Evolutionary conservation across 2,797 vertebrate genomes (phyloP).

Genomic region (Lithobates sylvaticus): DNA sequence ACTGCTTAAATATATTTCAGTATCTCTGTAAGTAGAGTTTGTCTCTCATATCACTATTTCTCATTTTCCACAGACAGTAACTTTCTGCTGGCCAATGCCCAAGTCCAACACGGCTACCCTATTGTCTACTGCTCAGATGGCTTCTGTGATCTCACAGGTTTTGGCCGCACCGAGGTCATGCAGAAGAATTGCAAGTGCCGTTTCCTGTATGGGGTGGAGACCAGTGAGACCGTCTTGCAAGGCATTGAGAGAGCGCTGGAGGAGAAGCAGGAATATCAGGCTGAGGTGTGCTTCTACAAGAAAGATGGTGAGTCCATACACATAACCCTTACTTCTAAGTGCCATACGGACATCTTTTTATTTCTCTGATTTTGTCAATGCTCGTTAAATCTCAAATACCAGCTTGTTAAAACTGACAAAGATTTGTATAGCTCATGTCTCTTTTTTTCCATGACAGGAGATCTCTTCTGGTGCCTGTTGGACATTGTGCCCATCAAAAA

Average conservation of each 20-base stretch:
- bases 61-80: slow-evolving; percentile 85
- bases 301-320: slow-evolving; percentile 84
- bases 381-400: neutral
- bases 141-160: slow-evolving; percentile 93
- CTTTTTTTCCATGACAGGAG: slow-evolving; percentile 73
- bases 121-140: slow-evolving; percentile 97
- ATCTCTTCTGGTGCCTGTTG: slow-evolving; percentile 90
- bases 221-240: slow-evolving; percentile 83
- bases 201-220: slow-evolving; percentile 90
- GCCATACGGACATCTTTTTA: neutral
- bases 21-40: neutral
- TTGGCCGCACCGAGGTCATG: slow-evolving; percentile 91
- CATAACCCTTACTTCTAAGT: neutral
- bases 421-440: neutral
- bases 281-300: slow-evolving; percentile 90
- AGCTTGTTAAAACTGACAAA: neutral
- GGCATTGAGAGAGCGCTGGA: slow-evolving; percentile 88
- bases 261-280: slow-evolving; percentile 88
- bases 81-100: slow-evolving; percentile 93
- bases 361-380: neutral
- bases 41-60: neutral
- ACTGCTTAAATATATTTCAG: neutral
- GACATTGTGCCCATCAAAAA: slow-evolving; percentile 97
- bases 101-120: slow-evolving; percentile 87
- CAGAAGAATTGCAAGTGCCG: slow-evolving; percentile 92